A percentile compares a stretch with the other conserved stretches of the same genome.
Evolutionary conservation across 2,797 vertebrate genomes (phyloP).

Genomic region (Melanogrammus aeglefinus): DNA sequence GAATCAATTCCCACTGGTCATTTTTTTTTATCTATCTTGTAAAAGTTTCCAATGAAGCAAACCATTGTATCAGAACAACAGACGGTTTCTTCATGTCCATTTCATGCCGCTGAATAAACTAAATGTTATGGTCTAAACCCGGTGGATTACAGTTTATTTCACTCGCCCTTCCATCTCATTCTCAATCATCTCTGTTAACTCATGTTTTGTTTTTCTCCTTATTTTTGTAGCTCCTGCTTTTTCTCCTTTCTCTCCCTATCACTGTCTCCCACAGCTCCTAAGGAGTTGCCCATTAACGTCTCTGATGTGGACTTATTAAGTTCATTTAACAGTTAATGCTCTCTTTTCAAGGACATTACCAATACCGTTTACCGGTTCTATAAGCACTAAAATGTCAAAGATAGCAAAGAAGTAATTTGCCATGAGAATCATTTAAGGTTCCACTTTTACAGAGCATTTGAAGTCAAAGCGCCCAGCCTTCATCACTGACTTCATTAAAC

Average conservation of each 20-base stretch:
- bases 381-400: conserved; percentile 40
- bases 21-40: not conserved
- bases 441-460: conserved; percentile 25
- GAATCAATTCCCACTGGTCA: not conserved
- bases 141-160: conserved; percentile 28
- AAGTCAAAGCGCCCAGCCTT: conserved; percentile 5
- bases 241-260: conserved; percentile 10
- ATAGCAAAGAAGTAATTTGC: conserved; percentile 42
- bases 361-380: conserved; percentile 43
- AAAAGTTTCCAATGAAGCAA: not conserved
- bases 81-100: not conserved
- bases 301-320: conserved; percentile 60
- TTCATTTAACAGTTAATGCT: conserved; percentile 65
- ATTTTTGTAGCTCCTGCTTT: conserved; percentile 24
- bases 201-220: conserved; percentile 1
- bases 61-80: not conserved
- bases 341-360: conserved; percentile 55
- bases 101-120: not conserved
- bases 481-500: not conserved
- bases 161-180: not conserved
- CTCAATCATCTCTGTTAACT: conserved; percentile 1
- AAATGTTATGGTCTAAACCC: not conserved
- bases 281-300: conserved; percentile 55
- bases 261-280: conserved; percentile 24
- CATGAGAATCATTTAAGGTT: conserved; percentile 35